Conservation (phyloP, 1,140 invertebrate species). For the Drosophila grimshawi region DNA sequence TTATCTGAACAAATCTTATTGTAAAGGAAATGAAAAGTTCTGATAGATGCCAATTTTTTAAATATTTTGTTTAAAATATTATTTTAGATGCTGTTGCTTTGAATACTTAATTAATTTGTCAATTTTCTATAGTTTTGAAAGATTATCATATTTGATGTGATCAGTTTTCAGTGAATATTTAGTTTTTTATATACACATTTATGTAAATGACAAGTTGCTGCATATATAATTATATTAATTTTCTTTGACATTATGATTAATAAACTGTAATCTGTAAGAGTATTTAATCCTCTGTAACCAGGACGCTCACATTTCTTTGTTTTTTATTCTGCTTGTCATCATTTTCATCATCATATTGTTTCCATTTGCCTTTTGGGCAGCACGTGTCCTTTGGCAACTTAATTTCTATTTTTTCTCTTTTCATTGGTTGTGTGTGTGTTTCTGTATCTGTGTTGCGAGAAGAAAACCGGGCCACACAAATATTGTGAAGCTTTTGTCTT, state of each 20-base stretch:
- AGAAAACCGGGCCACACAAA: constrained; percentile 67
- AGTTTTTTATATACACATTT: too few species aligned
- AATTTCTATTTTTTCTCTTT: constrained; percentile 64
- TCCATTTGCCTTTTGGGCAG: constrained; percentile 71
- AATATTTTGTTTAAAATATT: too few species aligned
- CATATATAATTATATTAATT: background rate
- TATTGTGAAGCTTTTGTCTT: constrained; percentile 45
- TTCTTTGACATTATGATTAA: too few species aligned
- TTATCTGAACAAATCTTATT: too few species aligned
- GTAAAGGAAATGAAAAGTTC: too few species aligned
- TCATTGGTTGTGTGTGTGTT: constrained; percentile 9
- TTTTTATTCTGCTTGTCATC: constrained; percentile 38
- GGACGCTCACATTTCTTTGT: background rate
- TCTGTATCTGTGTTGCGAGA: background rate
- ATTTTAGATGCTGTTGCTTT: too few species aligned
- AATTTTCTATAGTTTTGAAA: too few species aligned
- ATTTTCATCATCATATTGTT: constrained; percentile 62
- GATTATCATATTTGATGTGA: too few species aligned
- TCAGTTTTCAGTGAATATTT: too few species aligned
- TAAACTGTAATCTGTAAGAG: background rate
- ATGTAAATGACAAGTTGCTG: too few species aligned
- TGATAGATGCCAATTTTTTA: too few species aligned
- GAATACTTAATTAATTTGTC: too few species aligned
- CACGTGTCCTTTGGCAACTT: constrained; percentile 62
- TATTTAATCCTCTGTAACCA: background rate